Percentiles rank a stretch among this genome's conserved stretches.
These are phyloP conservation scores for Chalcis sispes DNA, from an alignment of 2,888 invertebrate genomes.

Conservation along the genomic window DNA sequence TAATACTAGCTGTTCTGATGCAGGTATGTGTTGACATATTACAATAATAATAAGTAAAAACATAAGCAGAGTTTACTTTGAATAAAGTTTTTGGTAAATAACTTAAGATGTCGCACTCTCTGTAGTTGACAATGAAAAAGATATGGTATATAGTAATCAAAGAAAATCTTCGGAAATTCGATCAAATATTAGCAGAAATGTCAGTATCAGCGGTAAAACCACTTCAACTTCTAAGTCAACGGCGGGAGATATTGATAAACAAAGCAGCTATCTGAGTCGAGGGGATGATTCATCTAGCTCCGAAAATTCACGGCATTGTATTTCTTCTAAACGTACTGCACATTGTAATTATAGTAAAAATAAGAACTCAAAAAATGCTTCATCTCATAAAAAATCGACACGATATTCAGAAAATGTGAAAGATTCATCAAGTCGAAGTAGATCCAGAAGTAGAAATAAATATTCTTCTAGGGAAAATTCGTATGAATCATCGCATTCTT, in stretches of 20 bases:
- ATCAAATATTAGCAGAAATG: conserved; percentile 63
- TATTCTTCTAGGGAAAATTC: conserved; percentile 49
- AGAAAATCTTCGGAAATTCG: conserved; percentile 72
- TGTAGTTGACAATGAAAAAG: conserved; percentile 73
- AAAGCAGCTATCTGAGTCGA: conserved; percentile 7
- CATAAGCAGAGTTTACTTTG: conserved; percentile 55
- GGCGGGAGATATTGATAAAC: conserved; percentile 9
- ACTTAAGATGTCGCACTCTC: conserved; percentile 61
- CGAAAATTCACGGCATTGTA: conserved; percentile 34
- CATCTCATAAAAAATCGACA: conserved; percentile 39
- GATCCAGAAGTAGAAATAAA: conserved; percentile 55
- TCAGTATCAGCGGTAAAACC: neutral
- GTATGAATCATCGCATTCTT: conserved; percentile 41
- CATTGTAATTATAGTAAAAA: conserved; percentile 52
- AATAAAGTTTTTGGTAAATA: conserved; percentile 13
- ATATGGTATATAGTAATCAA: conserved; percentile 71
- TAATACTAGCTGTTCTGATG: conserved; percentile 72
- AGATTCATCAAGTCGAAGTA: conserved; percentile 52
- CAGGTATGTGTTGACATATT: conserved; percentile 69
- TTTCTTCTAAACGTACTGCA: conserved; percentile 38
- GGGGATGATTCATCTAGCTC: conserved; percentile 49
- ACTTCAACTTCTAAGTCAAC: conserved; percentile 23
- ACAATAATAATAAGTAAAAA: conserved; percentile 42
- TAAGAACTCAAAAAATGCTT: conserved; percentile 57
- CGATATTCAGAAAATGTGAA: conserved; percentile 46